These are phyloP conservation scores for Hepsetus odoe DNA, from an alignment of 2,113 vertebrate species.

Conservation along the genomic window DNA sequence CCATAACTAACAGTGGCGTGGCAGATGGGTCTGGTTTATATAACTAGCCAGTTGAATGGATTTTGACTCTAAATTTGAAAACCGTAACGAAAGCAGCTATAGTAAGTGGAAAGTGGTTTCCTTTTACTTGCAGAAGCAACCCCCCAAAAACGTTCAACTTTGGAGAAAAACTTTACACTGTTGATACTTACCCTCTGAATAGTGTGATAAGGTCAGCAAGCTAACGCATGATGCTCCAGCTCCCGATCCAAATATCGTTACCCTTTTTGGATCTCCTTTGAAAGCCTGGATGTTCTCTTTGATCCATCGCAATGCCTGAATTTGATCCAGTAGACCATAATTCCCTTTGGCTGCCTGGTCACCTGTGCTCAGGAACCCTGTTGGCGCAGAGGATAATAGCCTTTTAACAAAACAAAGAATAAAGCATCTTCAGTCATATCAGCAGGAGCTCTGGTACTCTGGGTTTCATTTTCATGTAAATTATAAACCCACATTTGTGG, in stretches of 20 bases:
- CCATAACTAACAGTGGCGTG: too few species aligned
- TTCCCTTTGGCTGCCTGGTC: conserved; percentile 97
- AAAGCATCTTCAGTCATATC: background rate
- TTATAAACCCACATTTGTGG: background rate
- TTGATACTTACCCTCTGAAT: conserved; percentile 88
- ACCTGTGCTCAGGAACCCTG: conserved; percentile 95
- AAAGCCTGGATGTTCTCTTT: conserved; percentile 96
- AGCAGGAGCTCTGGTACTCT: background rate
- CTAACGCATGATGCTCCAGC: conserved; percentile 96
- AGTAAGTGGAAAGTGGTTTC: too few species aligned
- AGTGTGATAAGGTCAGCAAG: conserved; percentile 93
- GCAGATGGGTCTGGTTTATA: too few species aligned
- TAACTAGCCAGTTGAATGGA: too few species aligned
- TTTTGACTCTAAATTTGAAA: too few species aligned
- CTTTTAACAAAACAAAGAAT: background rate
- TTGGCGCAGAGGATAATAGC: conserved; percentile 43
- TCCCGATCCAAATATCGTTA: conserved; percentile 96
- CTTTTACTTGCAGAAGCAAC: too few species aligned
- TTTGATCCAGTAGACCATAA: conserved; percentile 96
- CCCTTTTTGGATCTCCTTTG: conserved; percentile 92
- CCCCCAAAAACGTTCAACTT: too few species aligned
- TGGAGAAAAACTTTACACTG: background rate
- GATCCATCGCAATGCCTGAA: conserved; percentile 95
- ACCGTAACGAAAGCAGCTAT: too few species aligned
- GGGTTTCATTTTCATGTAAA: background rate